Evolutionary conservation across 1,140 invertebrate genomes (phyloP).

Genomic region (Cydia splendana): DNA sequence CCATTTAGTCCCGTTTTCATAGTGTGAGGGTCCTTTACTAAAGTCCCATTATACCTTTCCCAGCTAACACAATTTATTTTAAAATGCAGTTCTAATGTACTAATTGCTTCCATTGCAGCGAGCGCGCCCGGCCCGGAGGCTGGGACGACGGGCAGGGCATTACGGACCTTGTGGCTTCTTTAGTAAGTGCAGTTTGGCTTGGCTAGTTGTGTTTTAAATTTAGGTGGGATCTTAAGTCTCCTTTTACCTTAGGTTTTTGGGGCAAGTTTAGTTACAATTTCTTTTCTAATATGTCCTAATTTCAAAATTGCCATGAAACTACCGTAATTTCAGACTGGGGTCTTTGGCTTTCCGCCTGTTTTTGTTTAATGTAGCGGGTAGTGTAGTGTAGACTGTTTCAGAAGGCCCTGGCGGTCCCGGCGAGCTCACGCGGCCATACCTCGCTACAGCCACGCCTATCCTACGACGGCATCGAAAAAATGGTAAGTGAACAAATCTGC

Average conservation of each 20-base stretch:
- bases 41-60: neutral
- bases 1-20: too few relatives aligned
- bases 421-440: constrained; percentile 36
- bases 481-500: constrained; percentile 15
- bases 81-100: constrained; percentile 6
- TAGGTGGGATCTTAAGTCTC: neutral
- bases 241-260: constrained; percentile 1
- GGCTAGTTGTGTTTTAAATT: neutral
- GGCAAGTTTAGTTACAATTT: neutral
- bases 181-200: constrained; percentile 55
- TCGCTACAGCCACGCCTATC: constrained; percentile 40
- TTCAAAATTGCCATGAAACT: too few relatives aligned
- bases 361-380: neutral
- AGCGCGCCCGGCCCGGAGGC: constrained; percentile 60
- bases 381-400: constrained; percentile 48
- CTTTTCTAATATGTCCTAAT: too few relatives aligned
- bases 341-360: too few relatives aligned
- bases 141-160: constrained; percentile 58
- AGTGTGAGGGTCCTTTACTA: too few relatives aligned
- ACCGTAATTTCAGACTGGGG: too few relatives aligned
- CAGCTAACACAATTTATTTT: constrained; percentile 12
- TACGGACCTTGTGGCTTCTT: constrained; percentile 63
- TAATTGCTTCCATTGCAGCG: constrained; percentile 48
- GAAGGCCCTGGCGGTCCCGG: constrained; percentile 58
- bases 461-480: constrained; percentile 46